Percentiles rank a stretch among this genome's conserved stretches.
These are phyloP conservation scores for Lepidocyrtoides sp. DNA, from an alignment of 2,888 invertebrate species.

Conservation along the genomic window DNA sequence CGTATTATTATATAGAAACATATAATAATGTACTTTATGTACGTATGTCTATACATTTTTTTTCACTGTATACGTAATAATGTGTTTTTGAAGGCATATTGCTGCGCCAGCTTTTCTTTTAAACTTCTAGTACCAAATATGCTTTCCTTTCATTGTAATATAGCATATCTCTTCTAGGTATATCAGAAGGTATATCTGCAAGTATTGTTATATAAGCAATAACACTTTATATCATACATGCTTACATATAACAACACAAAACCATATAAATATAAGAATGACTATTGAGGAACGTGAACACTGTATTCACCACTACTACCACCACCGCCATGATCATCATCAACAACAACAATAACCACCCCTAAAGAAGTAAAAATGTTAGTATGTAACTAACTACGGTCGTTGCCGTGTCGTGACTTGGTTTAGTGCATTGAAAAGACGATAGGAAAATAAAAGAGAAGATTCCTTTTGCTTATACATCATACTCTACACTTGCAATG, in stretches of 20 bases:
- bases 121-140: constrained; percentile 1
- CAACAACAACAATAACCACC: constrained; percentile 69
- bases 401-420: constrained; percentile 79
- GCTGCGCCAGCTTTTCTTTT: too few species aligned
- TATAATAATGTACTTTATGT: too few species aligned
- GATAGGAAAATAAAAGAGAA: constrained; percentile 10
- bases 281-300: constrained; percentile 35
- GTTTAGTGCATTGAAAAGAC: constrained; percentile 52
- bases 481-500: not conserved
- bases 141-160: not conserved
- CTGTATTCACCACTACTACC: constrained; percentile 71
- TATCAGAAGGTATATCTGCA: too few species aligned
- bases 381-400: constrained; percentile 74
- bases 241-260: not conserved
- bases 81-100: too few species aligned
- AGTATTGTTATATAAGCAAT: not conserved
- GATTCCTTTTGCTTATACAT: constrained; percentile 5
- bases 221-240: not conserved
- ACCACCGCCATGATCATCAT: constrained; percentile 36
- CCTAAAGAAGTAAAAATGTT: constrained; percentile 74
- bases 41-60: too few species aligned
- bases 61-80: too few species aligned
- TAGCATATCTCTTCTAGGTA: too few species aligned
- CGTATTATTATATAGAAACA: not conserved
- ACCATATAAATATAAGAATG: constrained; percentile 20